Conservation (phyloP, 2,888 invertebrate genomes). For the Drosophila mercatorum region DNA sequence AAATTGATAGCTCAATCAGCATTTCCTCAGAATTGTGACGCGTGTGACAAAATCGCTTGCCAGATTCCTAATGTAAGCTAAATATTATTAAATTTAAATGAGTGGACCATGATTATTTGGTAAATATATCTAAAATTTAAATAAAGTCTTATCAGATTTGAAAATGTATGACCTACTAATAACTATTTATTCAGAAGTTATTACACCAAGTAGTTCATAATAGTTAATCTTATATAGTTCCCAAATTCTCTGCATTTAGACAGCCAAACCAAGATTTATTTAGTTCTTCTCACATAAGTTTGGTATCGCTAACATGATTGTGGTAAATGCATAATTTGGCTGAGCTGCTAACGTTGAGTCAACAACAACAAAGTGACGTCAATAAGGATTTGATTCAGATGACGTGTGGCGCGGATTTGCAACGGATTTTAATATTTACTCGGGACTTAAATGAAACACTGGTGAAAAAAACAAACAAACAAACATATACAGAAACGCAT, state of each 20-base stretch:
- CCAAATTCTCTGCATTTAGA: background rate
- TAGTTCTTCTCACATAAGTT: background rate
- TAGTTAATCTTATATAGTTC: too few species aligned
- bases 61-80: too few species aligned
- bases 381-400: constrained; percentile 60
- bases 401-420: constrained; percentile 42
- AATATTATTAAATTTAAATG: too few species aligned
- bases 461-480: constrained; percentile 5
- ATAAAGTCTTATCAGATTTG: too few species aligned
- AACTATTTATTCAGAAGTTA: too few species aligned
- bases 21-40: too few species aligned
- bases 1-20: too few species aligned
- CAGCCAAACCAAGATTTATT: background rate
- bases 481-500: background rate
- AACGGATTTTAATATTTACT: constrained; percentile 66
- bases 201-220: too few species aligned
- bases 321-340: background rate
- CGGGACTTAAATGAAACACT: constrained; percentile 54
- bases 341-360: background rate
- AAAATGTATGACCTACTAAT: too few species aligned
- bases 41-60: too few species aligned
- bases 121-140: too few species aligned
- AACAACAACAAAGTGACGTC: constrained; percentile 30
- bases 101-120: too few species aligned
- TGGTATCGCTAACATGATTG: background rate